phyloP scores from a whole-genome alignment of 2,797 vertebrate genomes.

The Squalus acanthias region DNA sequence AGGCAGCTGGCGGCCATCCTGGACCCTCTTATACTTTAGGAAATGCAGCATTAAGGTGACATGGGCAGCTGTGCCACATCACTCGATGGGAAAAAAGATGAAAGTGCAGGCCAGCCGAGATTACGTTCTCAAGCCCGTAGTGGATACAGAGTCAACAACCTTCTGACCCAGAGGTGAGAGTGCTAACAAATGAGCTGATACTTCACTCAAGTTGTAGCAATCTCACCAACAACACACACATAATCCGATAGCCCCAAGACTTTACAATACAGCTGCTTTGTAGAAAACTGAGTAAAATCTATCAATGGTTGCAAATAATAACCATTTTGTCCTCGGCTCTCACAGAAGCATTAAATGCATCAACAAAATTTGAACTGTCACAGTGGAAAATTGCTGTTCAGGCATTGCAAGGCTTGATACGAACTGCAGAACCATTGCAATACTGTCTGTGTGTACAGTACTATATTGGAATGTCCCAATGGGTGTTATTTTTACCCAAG shows the following conservation, averaged over 20 bases:
- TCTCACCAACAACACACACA: not conserved
- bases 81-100: not conserved
- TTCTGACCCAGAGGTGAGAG: not conserved
- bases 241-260: not conserved
- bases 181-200: not conserved
- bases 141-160: not conserved
- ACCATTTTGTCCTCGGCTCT: not conserved
- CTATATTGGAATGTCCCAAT: not conserved
- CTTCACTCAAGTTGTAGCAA: not conserved
- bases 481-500: not conserved
- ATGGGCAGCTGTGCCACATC: not conserved
- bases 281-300: not conserved
- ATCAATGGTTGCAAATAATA: not conserved
- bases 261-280: not conserved
- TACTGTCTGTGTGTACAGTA: not conserved
- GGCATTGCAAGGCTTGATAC: not conserved
- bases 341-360: not conserved
- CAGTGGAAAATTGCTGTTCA: not conserved
- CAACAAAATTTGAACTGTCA: not conserved
- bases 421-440: not conserved
- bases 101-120: not conserved
- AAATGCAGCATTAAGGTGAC: not conserved
- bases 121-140: not conserved
- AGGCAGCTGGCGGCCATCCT: not conserved
- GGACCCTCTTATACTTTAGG: not conserved